phyloP scores from a whole-genome alignment of 2,113 vertebrate species.

The Psophia crepitans region DNA sequence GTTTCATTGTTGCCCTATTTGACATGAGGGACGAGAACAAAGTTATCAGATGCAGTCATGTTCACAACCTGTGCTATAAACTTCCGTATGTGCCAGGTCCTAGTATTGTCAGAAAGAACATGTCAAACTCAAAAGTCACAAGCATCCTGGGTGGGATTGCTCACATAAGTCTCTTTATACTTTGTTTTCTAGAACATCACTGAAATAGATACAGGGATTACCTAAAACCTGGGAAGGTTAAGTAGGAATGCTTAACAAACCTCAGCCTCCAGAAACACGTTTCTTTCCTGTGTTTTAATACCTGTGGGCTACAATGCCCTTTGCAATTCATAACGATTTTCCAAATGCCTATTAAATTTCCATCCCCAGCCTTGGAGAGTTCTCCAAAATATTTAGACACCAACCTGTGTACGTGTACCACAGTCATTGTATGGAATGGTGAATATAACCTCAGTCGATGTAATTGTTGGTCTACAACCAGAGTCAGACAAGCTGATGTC shows the following conservation, averaged over 20 bases:
- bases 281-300: not conserved
- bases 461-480: constrained; percentile 45
- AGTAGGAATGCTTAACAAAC: not conserved
- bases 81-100: not conserved
- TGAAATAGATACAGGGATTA: not conserved
- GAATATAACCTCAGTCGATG: constrained; percentile 46
- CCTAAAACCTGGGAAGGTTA: not conserved
- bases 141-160: not conserved
- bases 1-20: constrained; percentile 52
- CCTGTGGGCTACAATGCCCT: not conserved
- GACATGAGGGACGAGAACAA: not conserved
- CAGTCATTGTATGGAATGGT: constrained; percentile 55
- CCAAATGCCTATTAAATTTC: not conserved
- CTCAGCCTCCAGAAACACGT: not conserved
- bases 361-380: not conserved
- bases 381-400: not conserved
- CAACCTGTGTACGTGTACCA: constrained; percentile 59
- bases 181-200: not conserved
- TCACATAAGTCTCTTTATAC: not conserved
- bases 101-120: not conserved
- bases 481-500: constrained; percentile 17
- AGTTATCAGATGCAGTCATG: not conserved
- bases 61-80: not conserved
- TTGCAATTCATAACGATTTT: not conserved
- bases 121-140: not conserved